Evolutionary conservation across 2,888 invertebrate species (phyloP).

Genomic region (Dendrolimus pini): DNA sequence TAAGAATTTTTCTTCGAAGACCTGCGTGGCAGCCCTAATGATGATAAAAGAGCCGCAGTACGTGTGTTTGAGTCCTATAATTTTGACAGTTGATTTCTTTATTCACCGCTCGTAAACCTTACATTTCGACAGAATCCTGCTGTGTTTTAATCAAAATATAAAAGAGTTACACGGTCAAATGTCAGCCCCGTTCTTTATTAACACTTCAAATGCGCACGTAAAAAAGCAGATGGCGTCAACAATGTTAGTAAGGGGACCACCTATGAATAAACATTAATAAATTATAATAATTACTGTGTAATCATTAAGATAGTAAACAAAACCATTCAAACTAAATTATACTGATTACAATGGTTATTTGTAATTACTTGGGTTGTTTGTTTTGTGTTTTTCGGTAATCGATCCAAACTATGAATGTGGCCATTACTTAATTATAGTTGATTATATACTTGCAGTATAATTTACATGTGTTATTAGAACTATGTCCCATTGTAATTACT

Average conservation of each 20-base stretch:
- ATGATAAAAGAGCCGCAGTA: conserved; percentile 31
- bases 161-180: conserved; percentile 1
- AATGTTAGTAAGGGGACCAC: not conserved
- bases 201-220: not conserved
- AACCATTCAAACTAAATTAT: not conserved
- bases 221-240: not conserved
- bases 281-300: conserved; percentile 9
- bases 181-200: not conserved
- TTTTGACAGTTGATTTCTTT: conserved; percentile 64
- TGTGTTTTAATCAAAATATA: conserved; percentile 28
- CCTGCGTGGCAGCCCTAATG: not conserved
- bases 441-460: too few species aligned
- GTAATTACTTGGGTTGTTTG: too few species aligned
- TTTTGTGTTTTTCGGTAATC: too few species aligned
- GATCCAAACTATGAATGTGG: too few species aligned
- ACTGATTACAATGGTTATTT: not conserved
- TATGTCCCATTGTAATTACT: conserved; percentile 4
- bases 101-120: conserved; percentile 48
- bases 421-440: too few species aligned
- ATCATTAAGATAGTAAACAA: not conserved
- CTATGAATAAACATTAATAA: not conserved
- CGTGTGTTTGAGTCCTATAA: conserved; percentile 43
- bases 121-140: conserved; percentile 19
- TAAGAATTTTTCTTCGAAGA: too few species aligned
- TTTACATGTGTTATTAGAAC: conserved; percentile 9